Base-by-base conservation (phyloP, 2,888 invertebrate species). In the Amphipoea oculea region DNA sequence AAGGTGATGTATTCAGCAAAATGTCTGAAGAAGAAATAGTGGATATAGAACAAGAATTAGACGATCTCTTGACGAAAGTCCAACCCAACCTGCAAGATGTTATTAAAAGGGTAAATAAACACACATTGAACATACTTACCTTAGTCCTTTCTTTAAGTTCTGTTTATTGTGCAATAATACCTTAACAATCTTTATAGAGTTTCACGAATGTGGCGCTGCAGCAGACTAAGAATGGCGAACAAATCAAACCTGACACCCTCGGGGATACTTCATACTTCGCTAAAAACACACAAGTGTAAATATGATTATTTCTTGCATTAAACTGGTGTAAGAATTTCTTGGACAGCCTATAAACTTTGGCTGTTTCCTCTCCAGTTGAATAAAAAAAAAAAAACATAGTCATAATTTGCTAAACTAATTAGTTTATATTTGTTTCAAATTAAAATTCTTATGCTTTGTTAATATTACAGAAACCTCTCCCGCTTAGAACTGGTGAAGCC, bases 221-320 rank as follows among this genome's bases (percentile, higher is more conserved):
- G 86, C 96, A 96, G 86, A 96, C 96, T 66, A 96, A 95, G 86
- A 96, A 96, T 93, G 96, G 96, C 67, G 97, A 96, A 87, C 95
- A 97, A 86, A 88, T 93, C 51, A 96, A 95, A 90, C 92, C 95
- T 20, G 97, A 97, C 84, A 92, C 90, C 36, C 89, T 97, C 84
- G 97, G 97, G 82, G 97, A 97, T 83, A 97, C 97, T 42, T 96
- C 97, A 45, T 96, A 97, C 86, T 97, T 97, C 86, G 93, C 97
- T 36, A 97, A 97, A 90, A 97, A 97, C 89, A 97, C 97, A 76
- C 97, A 97, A 93, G 97, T 97, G 97, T 97, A 95, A 97, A 96
- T 96, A 88, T 63, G 3, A 17, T 45, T 78, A 45, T 65, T 69
- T 66, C 11, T 68, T 67, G n/a, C 17, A 23, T 29, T 63, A 23